Conservation (phyloP, 2,888 invertebrate species). For the Alloplasta piceator region DNA sequence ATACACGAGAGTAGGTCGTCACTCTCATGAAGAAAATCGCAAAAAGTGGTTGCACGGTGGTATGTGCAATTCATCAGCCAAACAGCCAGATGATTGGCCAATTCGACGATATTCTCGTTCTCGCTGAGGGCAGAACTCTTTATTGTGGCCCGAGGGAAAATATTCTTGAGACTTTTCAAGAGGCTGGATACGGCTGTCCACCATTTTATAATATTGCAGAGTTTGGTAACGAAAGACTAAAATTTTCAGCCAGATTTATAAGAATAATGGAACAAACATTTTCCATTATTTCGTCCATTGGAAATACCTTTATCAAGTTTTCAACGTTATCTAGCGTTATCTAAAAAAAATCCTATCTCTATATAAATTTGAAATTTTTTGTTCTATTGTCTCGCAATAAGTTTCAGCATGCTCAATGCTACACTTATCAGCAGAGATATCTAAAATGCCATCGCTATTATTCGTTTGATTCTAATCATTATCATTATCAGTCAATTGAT, state of each 20-base stretch:
- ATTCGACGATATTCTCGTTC: conserved; percentile 89
- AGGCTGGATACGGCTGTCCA: conserved; percentile 88
- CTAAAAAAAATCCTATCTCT: not conserved
- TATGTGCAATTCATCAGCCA: conserved; percentile 92
- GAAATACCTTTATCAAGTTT: too few relatives aligned
- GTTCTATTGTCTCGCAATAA: too few relatives aligned
- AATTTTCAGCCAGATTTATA: not conserved
- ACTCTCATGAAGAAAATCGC: conserved; percentile 87
- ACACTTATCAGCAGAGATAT: too few relatives aligned
- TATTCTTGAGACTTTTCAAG: conserved; percentile 86
- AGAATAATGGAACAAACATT: too few relatives aligned
- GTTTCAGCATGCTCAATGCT: too few relatives aligned
- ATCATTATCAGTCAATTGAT: too few relatives aligned
- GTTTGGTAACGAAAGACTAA: conserved; percentile 85
- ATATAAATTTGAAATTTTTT: too few relatives aligned
- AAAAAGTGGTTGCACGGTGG: conserved; percentile 87
- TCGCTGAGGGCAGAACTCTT: conserved; percentile 88
- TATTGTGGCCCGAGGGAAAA: conserved; percentile 87
- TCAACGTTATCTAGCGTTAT: too few relatives aligned
- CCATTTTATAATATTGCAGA: conserved; percentile 92
- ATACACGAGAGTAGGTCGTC: conserved; percentile 82
- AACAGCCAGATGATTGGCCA: conserved; percentile 89
- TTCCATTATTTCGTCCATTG: too few relatives aligned
- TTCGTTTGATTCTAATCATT: too few relatives aligned
- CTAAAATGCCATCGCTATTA: too few relatives aligned